A percentile compares a stretch with the other conserved stretches of the same genome.
These are phyloP conservation scores for Himalopsyche phryganea DNA, from an alignment of 1,140 invertebrate species.

Conservation along the genomic window DNA sequence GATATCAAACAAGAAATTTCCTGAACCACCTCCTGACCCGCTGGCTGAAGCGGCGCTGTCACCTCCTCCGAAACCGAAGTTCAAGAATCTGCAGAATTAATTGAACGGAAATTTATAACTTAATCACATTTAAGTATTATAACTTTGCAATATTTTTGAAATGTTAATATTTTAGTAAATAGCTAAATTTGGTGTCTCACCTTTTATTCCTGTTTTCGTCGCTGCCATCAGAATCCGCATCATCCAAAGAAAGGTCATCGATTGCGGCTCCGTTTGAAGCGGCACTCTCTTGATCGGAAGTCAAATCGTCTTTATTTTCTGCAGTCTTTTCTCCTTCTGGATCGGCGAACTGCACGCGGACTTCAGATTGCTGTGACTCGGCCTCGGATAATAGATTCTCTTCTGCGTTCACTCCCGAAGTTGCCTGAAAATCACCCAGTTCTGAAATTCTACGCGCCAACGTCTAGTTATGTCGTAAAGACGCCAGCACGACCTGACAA, in stretches of 20 bases:
- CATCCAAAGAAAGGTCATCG: constrained; percentile 60
- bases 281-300: constrained; percentile 50
- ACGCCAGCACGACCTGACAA: neutral
- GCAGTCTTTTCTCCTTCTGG: constrained; percentile 43
- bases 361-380: constrained; percentile 61
- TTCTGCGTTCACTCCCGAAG: constrained; percentile 43
- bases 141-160: too few species aligned
- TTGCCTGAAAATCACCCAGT: constrained; percentile 44
- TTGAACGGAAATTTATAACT: neutral
- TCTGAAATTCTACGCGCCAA: constrained; percentile 11
- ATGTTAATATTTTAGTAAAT: too few species aligned
- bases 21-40: constrained; percentile 66
- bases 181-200: too few species aligned
- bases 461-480: neutral
- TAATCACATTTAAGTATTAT: too few species aligned
- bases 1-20: constrained; percentile 83
- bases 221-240: constrained; percentile 59
- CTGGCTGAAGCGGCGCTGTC: constrained; percentile 46
- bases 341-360: constrained; percentile 61
- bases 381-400: constrained; percentile 53
- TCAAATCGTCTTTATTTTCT: constrained; percentile 40
- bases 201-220: constrained; percentile 78
- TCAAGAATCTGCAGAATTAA: constrained; percentile 58
- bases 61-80: constrained; percentile 60
- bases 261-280: constrained; percentile 54